These are phyloP conservation scores for Oreortyx pictus DNA, from an alignment of 2,797 vertebrate genomes.

Conservation along the genomic window DNA sequence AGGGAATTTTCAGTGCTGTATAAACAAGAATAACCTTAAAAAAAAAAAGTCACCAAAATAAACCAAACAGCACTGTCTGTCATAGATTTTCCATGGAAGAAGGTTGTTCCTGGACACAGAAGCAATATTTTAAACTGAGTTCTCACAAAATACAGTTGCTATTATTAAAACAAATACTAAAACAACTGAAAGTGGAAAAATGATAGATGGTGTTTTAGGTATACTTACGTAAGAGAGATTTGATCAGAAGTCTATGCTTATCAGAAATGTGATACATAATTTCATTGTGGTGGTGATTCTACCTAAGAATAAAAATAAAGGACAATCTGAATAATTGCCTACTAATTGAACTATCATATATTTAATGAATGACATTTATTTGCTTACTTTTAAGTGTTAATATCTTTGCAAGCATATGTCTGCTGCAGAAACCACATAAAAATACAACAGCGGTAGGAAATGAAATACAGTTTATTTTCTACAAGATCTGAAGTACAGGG, in stretches of 20 bases:
- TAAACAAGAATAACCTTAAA: neutral
- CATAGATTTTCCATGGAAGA: neutral
- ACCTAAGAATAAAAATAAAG: slow-evolving; percentile 48
- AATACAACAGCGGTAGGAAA: neutral
- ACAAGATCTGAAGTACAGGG: neutral
- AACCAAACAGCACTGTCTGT: neutral
- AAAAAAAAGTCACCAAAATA: neutral
- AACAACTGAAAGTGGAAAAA: neutral
- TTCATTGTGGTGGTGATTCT: neutral
- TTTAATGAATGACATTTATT: neutral
- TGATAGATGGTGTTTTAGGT: slow-evolving; percentile 20
- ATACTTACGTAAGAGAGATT: slow-evolving; percentile 41
- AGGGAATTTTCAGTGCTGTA: neutral
- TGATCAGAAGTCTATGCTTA: slow-evolving; percentile 35
- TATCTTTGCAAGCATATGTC: neutral
- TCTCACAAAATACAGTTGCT: neutral
- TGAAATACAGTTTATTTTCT: neutral
- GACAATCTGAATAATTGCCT: slow-evolving; percentile 23
- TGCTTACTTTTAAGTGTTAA: neutral
- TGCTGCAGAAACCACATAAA: neutral
- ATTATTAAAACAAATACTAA: neutral
- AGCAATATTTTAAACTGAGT: neutral
- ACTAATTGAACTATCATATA: slow-evolving; percentile 45
- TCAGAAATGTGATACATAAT: slow-evolving; percentile 11
- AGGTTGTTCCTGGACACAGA: neutral